These are phyloP conservation scores for Agrochola lychnidis DNA, from an alignment of 2,888 invertebrate genomes.

Conservation along the genomic window DNA sequence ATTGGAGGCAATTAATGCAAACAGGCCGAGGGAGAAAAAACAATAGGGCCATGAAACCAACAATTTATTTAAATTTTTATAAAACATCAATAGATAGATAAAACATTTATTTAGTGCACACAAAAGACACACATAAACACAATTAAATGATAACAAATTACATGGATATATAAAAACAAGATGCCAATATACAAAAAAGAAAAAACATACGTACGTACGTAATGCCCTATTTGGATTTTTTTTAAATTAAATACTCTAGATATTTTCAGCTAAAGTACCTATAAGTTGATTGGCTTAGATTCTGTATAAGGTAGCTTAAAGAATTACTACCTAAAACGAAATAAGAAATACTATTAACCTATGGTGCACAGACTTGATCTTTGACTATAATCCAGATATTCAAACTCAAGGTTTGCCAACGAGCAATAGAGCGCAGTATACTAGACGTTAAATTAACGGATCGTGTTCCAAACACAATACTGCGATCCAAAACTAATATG, in stretches of 20 bases:
- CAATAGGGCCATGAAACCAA: constrained; percentile 35
- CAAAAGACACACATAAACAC: too few relatives aligned
- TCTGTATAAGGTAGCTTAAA: not conserved
- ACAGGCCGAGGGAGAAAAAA: constrained; percentile 67
- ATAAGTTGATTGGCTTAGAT: not conserved
- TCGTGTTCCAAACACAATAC: not conserved
- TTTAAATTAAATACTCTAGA: not conserved
- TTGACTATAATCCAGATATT: not conserved
- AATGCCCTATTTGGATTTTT: too few relatives aligned
- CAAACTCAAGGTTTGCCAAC: not conserved
- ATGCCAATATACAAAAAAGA: too few relatives aligned
- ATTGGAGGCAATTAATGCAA: constrained; percentile 73
- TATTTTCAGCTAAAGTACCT: not conserved
- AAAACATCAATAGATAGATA: too few relatives aligned
- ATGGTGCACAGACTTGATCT: not conserved
- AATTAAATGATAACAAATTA: too few relatives aligned
- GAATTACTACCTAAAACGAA: not conserved
- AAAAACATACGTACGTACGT: too few relatives aligned
- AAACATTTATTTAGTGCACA: too few relatives aligned
- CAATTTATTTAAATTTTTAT: not conserved
- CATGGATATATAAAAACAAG: too few relatives aligned
- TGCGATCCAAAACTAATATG: not conserved
- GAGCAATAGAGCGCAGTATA: not conserved
- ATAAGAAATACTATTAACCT: not conserved
- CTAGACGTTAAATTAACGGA: not conserved